Base-by-base conservation (phyloP, 1,140 invertebrate genomes). In the Euschistus heros region DNA sequence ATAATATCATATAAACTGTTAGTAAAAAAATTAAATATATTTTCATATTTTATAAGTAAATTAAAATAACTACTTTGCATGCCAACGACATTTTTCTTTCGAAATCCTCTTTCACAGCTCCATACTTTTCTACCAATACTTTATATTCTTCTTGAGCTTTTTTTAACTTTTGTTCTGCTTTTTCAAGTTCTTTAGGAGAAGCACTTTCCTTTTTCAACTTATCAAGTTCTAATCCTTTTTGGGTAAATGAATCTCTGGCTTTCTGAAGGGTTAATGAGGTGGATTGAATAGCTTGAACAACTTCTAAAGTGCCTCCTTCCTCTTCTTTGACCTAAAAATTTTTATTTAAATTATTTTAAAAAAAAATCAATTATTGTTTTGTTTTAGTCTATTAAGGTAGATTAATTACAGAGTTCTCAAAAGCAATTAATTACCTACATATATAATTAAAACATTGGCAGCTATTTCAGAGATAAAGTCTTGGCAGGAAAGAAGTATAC, bases 71-170 rank as follows among this genome's bases (percentile, higher is more conserved):
- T 80, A 88, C 86, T 77, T 87, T 88, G 78, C 93, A 96, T 42
- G 93, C 92, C 68, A 86, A 81, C 24, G 88, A 88, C 93, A 97
- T 97, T 79, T 94, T 94, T 67, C 84, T 85, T 77, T 96, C 92
- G 80, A 96, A 97, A 71, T 95, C 91, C 69, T 92, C 90, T 75
- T 94, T 87, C 63, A 92, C 85, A 18, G 81, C 76, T 68, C 83
- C 85, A 74, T 97, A 95, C 76, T 96, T 97, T 60, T 95, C 92
- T 59, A 94, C 84, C 63, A 93, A 80, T 59, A 77, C 76, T 76
- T 88, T 91, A 73, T 97, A 96, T 70, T 97, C 94, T 74, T 97
- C 94, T 75, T 94, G 89, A 50, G 93, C 80, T 79, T 95, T 96
- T 76, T 91, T 93, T 66, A 92, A 82, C 75, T 96, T 96, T 2